phyloP scores from a whole-genome alignment of 1,140 invertebrate genomes.

The Papilio machaon region DNA sequence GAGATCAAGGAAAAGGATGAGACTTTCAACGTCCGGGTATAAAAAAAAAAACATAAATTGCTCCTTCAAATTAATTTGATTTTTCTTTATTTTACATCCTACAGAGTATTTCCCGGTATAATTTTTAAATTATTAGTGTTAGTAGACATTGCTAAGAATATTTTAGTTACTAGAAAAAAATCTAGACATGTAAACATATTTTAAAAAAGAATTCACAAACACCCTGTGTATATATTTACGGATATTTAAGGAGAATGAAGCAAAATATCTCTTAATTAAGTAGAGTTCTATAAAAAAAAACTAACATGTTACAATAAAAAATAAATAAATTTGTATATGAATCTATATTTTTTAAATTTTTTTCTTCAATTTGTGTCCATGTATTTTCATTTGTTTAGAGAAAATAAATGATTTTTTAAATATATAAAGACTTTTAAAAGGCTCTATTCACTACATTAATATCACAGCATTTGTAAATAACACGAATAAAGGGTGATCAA shows the following conservation, averaged over 20 bases:
- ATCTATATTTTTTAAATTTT: slow-evolving; percentile 11
- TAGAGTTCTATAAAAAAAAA: slow-evolving; percentile 1
- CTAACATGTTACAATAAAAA: not conserved
- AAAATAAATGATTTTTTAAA: slow-evolving; percentile 32
- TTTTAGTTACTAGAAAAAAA: no score
- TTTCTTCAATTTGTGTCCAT: slow-evolving; percentile 13
- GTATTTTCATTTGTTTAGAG: slow-evolving; percentile 28
- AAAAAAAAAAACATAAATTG: no score
- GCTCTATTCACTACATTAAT: slow-evolving; percentile 5
- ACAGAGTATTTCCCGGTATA: no score
- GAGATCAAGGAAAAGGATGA: no score
- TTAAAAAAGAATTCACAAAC: not conserved
- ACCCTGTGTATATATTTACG: slow-evolving; percentile 7
- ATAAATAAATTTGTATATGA: slow-evolving; percentile 7
- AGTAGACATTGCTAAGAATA: no score
- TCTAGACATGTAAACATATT: slow-evolving; percentile 10
- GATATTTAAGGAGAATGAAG: slow-evolving; percentile 45
- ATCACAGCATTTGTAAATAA: slow-evolving; percentile 26
- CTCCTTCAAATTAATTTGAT: no score
- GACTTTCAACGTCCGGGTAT: no score
- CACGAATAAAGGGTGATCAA: slow-evolving; percentile 1
- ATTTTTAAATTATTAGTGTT: no score
- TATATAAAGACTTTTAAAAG: slow-evolving; percentile 33
- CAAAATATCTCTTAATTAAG: slow-evolving; percentile 36
- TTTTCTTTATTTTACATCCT: no score